A percentile compares a stretch with the other conserved stretches of the same genome.
Conservation (phyloP, 2,113 vertebrate genomes). For the Salvator merianae region DNA sequence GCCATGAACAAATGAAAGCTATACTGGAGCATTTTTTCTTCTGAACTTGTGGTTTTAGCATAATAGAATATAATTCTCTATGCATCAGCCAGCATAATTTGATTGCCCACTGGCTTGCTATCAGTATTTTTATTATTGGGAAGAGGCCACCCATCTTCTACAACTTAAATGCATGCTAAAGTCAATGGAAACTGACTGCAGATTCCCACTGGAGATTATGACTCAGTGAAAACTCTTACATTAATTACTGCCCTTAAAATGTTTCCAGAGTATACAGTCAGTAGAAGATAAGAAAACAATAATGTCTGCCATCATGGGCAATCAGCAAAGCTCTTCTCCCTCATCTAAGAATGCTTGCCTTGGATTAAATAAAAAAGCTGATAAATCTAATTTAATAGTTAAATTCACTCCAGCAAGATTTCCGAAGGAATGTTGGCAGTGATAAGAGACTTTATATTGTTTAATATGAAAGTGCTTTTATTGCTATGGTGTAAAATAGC, state of each 20-base stretch:
- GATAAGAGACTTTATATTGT: neutral
- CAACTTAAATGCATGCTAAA: neutral
- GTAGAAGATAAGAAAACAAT: conserved; percentile 3
- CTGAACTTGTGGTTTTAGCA: neutral
- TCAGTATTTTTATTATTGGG: conserved; percentile 22
- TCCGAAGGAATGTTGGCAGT: neutral
- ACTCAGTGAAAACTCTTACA: neutral
- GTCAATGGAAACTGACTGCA: neutral
- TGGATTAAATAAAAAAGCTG: neutral
- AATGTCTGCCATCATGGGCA: neutral
- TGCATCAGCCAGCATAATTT: neutral
- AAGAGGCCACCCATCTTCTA: conserved; percentile 34
- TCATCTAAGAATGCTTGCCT: neutral
- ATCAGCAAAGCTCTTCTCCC: neutral
- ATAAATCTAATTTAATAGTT: neutral
- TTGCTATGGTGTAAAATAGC: too few species aligned
- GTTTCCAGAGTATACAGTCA: neutral
- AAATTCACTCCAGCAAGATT: neutral
- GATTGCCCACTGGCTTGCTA: conserved; percentile 3
- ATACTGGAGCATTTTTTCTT: neutral
- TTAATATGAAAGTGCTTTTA: neutral
- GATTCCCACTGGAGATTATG: neutral
- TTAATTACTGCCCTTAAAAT: conserved; percentile 10
- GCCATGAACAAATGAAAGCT: neutral
- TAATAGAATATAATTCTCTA: neutral